phyloP scores from a whole-genome alignment of 2,113 vertebrate genomes.

The Cricetomys ansorgei region DNA sequence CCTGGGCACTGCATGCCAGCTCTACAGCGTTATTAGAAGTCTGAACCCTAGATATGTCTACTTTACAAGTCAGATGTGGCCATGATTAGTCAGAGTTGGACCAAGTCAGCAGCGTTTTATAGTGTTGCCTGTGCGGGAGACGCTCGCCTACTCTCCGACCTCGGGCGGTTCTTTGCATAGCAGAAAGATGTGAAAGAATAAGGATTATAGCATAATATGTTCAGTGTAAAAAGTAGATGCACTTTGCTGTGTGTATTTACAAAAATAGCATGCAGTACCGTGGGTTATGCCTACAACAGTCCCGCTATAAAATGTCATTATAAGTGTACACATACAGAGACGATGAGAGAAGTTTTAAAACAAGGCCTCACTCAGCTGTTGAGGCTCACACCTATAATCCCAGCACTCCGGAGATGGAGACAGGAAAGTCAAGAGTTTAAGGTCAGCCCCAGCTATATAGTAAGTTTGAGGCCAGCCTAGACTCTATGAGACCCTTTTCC shows the following conservation, averaged over 20 bases:
- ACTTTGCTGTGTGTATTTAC: neutral
- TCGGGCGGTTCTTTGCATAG: neutral
- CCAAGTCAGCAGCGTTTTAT: no score
- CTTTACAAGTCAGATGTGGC: no score
- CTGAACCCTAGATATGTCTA: neutral
- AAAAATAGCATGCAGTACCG: neutral
- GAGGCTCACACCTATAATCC: neutral
- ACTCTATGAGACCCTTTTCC: neutral
- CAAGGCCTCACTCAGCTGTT: neutral
- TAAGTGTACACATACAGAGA: no score
- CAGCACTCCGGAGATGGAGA: neutral
- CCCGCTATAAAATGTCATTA: neutral
- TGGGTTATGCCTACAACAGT: neutral
- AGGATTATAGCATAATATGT: fast-evolving
- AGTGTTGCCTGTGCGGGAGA: neutral
- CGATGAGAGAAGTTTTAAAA: neutral
- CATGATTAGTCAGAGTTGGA: fast-evolving
- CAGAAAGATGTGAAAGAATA: no score
- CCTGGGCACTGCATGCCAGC: fast-evolving
- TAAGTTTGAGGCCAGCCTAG: neutral
- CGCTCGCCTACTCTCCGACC: fast-evolving
- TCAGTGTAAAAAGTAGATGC: neutral
- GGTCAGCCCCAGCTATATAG: neutral
- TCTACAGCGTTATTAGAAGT: neutral
- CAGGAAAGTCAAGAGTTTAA: neutral